Evolutionary conservation across 2,113 vertebrate genomes (phyloP).

Genomic region (Ammodramus savannarum): DNA sequence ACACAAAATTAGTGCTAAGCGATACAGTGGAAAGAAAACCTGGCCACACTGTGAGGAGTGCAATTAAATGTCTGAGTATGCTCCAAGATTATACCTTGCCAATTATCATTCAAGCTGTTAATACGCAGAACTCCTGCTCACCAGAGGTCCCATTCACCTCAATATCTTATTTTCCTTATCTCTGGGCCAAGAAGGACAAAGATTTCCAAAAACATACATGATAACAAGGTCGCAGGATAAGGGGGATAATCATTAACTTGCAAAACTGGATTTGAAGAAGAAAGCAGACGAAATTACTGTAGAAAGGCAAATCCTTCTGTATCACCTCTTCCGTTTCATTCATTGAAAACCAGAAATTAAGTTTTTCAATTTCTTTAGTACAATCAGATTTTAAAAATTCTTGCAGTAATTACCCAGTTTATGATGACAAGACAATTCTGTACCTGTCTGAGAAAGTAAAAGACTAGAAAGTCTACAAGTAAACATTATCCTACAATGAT

Average conservation of each 20-base stretch:
- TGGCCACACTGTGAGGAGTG: not conserved
- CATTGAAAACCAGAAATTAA: not conserved
- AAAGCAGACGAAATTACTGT: not conserved
- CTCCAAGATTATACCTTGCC: not conserved
- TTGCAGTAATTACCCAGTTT: conserved; percentile 26
- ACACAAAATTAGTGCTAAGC: not conserved
- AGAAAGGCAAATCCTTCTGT: not conserved
- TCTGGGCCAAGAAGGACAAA: conserved; percentile 9
- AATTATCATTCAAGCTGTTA: not conserved
- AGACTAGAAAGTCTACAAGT: not conserved
- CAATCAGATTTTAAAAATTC: not conserved
- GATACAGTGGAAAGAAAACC: not conserved
- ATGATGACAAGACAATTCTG: not conserved
- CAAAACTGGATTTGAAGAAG: conserved; percentile 41
- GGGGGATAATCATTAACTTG: not conserved
- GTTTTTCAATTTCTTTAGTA: conserved; percentile 2
- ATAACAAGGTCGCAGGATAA: conserved; percentile 1
- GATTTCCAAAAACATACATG: not conserved
- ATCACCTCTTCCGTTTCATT: not conserved
- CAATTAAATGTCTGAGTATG: not conserved
- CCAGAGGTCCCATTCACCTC: not conserved
- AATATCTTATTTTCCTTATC: not conserved
- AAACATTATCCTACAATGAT: not conserved
- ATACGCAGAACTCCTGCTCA: not conserved
- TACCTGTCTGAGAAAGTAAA: not conserved